Conservation (phyloP, 2,888 invertebrate genomes). For the Drosophila phalerata region DNA sequence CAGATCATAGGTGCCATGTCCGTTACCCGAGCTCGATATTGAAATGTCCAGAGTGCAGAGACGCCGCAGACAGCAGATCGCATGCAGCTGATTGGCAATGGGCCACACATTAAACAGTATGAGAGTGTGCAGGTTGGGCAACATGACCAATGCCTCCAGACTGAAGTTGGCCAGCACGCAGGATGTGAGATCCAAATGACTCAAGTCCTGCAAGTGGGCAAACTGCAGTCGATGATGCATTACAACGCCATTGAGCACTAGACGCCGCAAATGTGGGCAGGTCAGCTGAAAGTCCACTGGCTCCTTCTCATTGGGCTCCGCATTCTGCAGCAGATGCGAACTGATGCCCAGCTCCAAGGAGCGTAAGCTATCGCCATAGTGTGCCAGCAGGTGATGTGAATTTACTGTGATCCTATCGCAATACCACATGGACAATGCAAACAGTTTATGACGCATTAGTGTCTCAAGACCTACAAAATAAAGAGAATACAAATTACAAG, state of each 20-base stretch:
- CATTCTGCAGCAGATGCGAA: constrained; percentile 87
- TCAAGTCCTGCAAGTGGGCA: constrained; percentile 82
- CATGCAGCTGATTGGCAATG: constrained; percentile 87
- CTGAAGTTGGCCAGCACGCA: constrained; percentile 85
- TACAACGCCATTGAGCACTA: constrained; percentile 85
- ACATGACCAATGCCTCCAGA: constrained; percentile 86
- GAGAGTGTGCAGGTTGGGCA: constrained; percentile 90
- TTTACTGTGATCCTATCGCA: constrained; percentile 89
- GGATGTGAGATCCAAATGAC: constrained; percentile 84
- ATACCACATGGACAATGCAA: constrained; percentile 91
- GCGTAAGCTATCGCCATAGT: constrained; percentile 89
- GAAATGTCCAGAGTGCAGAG: constrained; percentile 94
- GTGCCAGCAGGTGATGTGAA: constrained; percentile 89
- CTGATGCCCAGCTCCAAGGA: constrained; percentile 90
- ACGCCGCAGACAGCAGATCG: constrained; percentile 87
- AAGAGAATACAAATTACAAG: background rate
- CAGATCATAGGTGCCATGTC: constrained; percentile 90
- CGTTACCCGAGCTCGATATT: constrained; percentile 88
- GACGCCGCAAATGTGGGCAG: constrained; percentile 84
- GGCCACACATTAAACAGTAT: constrained; percentile 92
- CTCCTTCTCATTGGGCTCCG: constrained; percentile 86
- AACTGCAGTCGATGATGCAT: constrained; percentile 84
- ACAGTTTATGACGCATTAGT: constrained; percentile 90
- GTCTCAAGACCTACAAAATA: constrained; percentile 86
- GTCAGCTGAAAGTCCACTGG: constrained; percentile 88